Evolutionary conservation across 2,113 vertebrate genomes (phyloP).

Genomic region (Ovibos moschatus): DNA sequence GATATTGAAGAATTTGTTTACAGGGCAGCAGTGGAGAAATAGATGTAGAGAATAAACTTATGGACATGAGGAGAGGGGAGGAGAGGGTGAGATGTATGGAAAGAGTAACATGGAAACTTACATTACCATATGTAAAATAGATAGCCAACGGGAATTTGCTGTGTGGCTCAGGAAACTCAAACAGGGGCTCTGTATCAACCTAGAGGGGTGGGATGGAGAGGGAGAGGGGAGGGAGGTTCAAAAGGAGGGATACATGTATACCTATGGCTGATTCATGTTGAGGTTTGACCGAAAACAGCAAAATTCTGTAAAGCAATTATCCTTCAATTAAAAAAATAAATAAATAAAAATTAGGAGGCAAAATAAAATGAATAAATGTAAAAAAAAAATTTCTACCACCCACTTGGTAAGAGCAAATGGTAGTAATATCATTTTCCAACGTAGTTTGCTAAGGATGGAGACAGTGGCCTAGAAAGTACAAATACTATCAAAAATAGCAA

Average conservation of each 20-base stretch:
- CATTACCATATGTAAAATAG: not conserved
- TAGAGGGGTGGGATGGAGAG: not conserved
- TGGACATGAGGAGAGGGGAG: not conserved
- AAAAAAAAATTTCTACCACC: not conserved
- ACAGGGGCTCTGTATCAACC: not conserved
- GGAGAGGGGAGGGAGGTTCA: not conserved
- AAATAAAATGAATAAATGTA: not conserved
- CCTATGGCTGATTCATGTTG: not conserved
- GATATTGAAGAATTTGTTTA: not conserved
- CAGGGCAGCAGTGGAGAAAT: not conserved
- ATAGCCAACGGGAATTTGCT: not conserved
- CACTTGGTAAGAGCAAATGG: not conserved
- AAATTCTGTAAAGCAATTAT: not conserved
- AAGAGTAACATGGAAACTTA: not conserved
- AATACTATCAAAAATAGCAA: slow-evolving; percentile 24
- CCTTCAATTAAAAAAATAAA: not conserved
- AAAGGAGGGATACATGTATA: not conserved
- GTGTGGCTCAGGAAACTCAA: not conserved
- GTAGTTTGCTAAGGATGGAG: slow-evolving; percentile 16
- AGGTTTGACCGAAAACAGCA: not conserved
- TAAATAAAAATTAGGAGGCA: not conserved
- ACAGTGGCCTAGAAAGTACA: slow-evolving; percentile 4
- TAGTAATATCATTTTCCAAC: slow-evolving; percentile 39
- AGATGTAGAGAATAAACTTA: not conserved
- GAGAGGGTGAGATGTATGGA: not conserved